A percentile compares a stretch with the other conserved stretches of the same genome.
Conservation (phyloP, 1,140 invertebrate species). For the Maniola jurtina region DNA sequence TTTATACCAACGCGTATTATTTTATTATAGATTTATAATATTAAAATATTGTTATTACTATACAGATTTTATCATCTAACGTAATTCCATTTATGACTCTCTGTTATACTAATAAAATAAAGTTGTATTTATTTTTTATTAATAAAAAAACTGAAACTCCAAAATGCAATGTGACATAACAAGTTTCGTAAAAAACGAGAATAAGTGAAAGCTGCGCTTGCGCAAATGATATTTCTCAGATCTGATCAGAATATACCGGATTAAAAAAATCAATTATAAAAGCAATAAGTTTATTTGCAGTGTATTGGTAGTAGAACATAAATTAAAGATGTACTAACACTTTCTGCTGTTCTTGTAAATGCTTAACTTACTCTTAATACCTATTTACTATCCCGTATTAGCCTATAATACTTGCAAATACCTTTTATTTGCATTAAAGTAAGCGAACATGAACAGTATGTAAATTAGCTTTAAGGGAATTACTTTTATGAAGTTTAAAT, state of each 20-base stretch:
- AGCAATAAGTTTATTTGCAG: neutral
- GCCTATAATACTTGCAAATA: slow-evolving; percentile 16
- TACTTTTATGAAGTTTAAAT: slow-evolving; percentile 1
- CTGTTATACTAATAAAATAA: too few species aligned
- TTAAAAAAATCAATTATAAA: neutral
- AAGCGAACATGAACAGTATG: neutral
- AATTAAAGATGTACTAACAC: neutral
- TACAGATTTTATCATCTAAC: too few species aligned
- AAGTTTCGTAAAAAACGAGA: slow-evolving; percentile 7
- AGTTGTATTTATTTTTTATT: neutral
- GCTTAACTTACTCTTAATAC: neutral
- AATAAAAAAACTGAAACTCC: neutral
- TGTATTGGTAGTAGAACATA: neutral
- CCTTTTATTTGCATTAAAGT: slow-evolving; percentile 4
- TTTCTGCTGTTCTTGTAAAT: neutral
- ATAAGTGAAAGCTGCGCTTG: slow-evolving; percentile 2
- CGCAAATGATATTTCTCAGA: neutral
- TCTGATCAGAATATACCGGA: neutral
- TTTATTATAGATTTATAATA: too few species aligned
- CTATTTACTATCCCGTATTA: slow-evolving; percentile 13
- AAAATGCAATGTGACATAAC: slow-evolving; percentile 1
- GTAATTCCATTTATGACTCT: too few species aligned
- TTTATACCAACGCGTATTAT: too few species aligned
- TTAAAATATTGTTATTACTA: too few species aligned
- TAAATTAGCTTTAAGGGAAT: slow-evolving; percentile 4